Percentiles rank a stretch among this genome's conserved stretches.
Evolutionary conservation across 2,888 invertebrate species (phyloP).

Genomic region (Rhodophaea formosa): DNA sequence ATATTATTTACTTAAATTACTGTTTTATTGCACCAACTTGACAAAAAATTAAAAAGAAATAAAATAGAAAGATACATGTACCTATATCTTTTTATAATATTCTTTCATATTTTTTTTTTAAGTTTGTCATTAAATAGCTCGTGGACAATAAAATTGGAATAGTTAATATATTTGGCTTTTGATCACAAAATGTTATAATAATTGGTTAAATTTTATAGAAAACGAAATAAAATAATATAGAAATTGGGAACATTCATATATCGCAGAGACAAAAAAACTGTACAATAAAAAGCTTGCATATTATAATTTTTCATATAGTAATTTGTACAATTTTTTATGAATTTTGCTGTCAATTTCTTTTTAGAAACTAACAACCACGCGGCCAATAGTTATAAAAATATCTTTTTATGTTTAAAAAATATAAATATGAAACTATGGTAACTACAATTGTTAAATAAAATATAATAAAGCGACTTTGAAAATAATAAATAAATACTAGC

Average conservation of each 20-base stretch:
- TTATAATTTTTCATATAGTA: constrained; percentile 10
- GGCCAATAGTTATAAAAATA: not conserved
- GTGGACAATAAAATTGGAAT: too few relatives aligned
- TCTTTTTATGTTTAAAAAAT: not conserved
- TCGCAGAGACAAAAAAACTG: constrained; percentile 16
- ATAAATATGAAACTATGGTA: constrained; percentile 6
- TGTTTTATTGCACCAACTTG: not conserved
- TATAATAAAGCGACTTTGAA: not conserved
- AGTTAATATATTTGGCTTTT: too few relatives aligned
- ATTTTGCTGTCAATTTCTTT: not conserved
- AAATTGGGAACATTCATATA: constrained; percentile 9
- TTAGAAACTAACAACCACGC: constrained; percentile 1
- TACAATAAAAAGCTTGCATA: constrained; percentile 18
- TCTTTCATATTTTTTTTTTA: too few relatives aligned
- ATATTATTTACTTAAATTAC: not conserved
- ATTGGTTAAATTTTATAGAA: too few relatives aligned
- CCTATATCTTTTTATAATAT: too few relatives aligned
- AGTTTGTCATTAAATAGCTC: too few relatives aligned
- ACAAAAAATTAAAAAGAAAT: not conserved
- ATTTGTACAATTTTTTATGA: constrained; percentile 20
- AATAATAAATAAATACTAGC: not conserved
- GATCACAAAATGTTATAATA: too few relatives aligned
- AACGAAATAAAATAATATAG: too few relatives aligned
- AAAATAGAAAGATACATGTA: not conserved
- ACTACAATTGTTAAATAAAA: not conserved